A percentile compares a stretch with the other conserved stretches of the same genome.
Conservation (phyloP, 2,797 vertebrate species). For the Gymnodraco acuticeps region DNA sequence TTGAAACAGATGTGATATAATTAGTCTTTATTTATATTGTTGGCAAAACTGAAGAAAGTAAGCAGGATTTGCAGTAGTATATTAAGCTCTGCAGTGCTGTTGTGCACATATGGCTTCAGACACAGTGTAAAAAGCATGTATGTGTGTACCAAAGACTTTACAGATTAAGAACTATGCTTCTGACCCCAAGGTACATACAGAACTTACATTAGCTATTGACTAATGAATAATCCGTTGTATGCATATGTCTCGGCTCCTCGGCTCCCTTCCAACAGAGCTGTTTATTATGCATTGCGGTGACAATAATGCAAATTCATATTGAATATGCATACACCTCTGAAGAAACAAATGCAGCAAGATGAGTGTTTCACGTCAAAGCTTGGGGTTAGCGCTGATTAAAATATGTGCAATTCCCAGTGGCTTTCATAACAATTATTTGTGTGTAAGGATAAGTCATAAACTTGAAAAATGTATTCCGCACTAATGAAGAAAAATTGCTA, state of each 20-base stretch:
- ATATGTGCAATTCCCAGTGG: conserved; percentile 72
- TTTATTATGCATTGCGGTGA: conserved; percentile 71
- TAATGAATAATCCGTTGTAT: conserved; percentile 43
- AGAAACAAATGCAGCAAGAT: conserved; percentile 73
- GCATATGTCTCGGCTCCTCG: conserved; percentile 31
- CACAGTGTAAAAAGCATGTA: neutral
- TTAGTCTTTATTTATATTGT: neutral
- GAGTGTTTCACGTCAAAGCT: conserved; percentile 79
- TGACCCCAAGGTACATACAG: conserved; percentile 8
- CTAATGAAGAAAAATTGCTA: conserved; percentile 79
- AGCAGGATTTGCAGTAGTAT: neutral
- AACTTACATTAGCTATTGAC: conserved; percentile 17
- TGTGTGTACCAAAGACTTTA: neutral
- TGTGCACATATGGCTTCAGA: neutral
- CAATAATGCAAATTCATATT: conserved; percentile 75
- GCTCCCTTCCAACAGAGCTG: conserved; percentile 51
- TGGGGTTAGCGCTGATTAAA: conserved; percentile 83
- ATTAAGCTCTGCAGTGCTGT: neutral
- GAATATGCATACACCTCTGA: conserved; percentile 77
- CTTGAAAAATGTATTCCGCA: conserved; percentile 72
- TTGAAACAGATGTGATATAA: neutral
- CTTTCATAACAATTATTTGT: conserved; percentile 80
- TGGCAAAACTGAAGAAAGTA: neutral
- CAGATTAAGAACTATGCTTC: conserved; percentile 15
- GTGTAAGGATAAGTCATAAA: conserved; percentile 80